Conservation (phyloP, 1,140 invertebrate species). For the Drosophila simulans region DNA sequence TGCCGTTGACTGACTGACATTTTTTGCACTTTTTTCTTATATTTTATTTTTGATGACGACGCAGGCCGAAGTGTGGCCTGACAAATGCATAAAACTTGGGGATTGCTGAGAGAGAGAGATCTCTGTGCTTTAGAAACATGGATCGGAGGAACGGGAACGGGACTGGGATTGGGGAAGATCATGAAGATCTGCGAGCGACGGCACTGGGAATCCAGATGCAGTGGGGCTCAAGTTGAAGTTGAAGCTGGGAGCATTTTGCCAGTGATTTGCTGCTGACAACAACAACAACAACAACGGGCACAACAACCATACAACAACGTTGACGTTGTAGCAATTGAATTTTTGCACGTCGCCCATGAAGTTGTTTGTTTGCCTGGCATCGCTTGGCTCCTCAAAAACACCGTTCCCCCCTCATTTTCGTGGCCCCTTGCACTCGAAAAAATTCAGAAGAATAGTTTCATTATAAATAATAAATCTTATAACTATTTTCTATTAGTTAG, state of each 20-base stretch:
- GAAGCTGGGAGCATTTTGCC: constrained; percentile 58
- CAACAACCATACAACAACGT: constrained; percentile 40
- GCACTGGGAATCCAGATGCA: constrained; percentile 25
- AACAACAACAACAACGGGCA: constrained; percentile 31
- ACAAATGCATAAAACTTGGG: constrained; percentile 78
- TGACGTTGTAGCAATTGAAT: constrained; percentile 81
- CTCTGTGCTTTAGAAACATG: neutral
- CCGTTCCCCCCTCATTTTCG: constrained; percentile 2
- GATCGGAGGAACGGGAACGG: neutral
- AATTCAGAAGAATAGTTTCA: neutral
- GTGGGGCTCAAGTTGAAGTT: constrained; percentile 46
- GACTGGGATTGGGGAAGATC: constrained; percentile 23
- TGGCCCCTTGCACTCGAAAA: neutral
- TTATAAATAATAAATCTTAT: neutral
- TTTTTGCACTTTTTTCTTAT: constrained; percentile 48
- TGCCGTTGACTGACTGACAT: constrained; percentile 74
- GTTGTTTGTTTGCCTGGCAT: constrained; percentile 81
- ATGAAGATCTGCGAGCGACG: constrained; percentile 56
- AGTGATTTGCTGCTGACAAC: constrained; percentile 65
- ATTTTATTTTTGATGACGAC: constrained; percentile 55
- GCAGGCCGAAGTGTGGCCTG: constrained; percentile 71
- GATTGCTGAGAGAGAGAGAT: constrained; percentile 10
- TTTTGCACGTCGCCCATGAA: constrained; percentile 83
- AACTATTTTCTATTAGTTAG: neutral
- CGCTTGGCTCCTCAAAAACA: constrained; percentile 44